Percentiles rank a stretch among this genome's conserved stretches.
phyloP scores from a whole-genome alignment of 2,113 vertebrate genomes.

The Xyliphius kryptos region DNA sequence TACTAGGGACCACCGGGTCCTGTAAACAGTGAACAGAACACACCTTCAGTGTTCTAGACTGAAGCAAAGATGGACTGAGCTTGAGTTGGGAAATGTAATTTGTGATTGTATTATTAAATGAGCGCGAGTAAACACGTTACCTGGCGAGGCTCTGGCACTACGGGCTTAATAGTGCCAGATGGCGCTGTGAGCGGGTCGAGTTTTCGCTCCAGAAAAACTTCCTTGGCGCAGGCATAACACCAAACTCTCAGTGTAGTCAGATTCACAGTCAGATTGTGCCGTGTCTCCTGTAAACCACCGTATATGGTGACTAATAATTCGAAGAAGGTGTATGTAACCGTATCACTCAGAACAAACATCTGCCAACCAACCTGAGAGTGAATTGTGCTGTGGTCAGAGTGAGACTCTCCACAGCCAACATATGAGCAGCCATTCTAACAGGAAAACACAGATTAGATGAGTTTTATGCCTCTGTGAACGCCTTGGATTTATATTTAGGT shows the following conservation, averaged over 20 bases:
- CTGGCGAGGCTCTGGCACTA: slow-evolving; percentile 65
- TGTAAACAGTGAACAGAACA: slow-evolving; percentile 41
- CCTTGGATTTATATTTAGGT: too few relatives aligned
- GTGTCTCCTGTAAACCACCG: slow-evolving; percentile 69
- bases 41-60: background rate
- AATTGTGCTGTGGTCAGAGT: slow-evolving; percentile 91
- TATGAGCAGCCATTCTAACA: slow-evolving; percentile 84
- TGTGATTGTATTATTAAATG: too few relatives aligned
- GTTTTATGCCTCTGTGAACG: background rate
- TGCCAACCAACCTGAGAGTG: slow-evolving; percentile 86
- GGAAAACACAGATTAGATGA: slow-evolving; percentile 21
- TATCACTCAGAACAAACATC: background rate
- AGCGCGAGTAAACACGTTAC: slow-evolving; percentile 50
- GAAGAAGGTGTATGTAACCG: too few relatives aligned
- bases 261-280: slow-evolving; percentile 93
- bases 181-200: slow-evolving; percentile 71
- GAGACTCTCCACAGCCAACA: slow-evolving; percentile 94
- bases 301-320: too few relatives aligned
- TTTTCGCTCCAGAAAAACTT: slow-evolving; percentile 94
- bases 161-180: slow-evolving; percentile 60
- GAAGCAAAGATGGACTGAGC: too few relatives aligned
- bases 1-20: slow-evolving; percentile 73
- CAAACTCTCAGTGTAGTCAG: slow-evolving; percentile 94
- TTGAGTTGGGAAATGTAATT: too few relatives aligned
- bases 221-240: slow-evolving; percentile 96